phyloP scores from a whole-genome alignment of 2,888 invertebrate species.

The Sialis lutaria region DNA sequence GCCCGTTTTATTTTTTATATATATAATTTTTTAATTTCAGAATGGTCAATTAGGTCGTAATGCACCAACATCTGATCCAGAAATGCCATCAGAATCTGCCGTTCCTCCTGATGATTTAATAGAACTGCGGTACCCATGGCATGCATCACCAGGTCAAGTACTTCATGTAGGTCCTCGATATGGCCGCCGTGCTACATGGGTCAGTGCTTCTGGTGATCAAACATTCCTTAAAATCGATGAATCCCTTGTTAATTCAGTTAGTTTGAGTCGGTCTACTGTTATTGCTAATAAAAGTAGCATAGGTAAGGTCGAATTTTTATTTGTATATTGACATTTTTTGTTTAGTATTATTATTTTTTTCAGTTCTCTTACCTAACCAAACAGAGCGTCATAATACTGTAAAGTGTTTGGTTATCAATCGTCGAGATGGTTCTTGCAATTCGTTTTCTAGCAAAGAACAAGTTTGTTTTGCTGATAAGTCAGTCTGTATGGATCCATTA shows the following conservation, averaged over 20 bases:
- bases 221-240: slow-evolving; percentile 88
- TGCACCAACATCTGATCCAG: slow-evolving; percentile 14
- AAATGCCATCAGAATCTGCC: slow-evolving; percentile 9
- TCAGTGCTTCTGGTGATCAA: slow-evolving; percentile 90
- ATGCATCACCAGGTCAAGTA: slow-evolving; percentile 56
- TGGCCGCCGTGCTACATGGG: slow-evolving; percentile 82
- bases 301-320: not conserved
- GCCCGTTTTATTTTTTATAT: slow-evolving; percentile 1
- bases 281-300: slow-evolving; percentile 76
- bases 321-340: not conserved
- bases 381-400: slow-evolving; percentile 56
- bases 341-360: slow-evolving; percentile 14
- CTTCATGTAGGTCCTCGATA: slow-evolving; percentile 69
- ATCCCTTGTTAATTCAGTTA: slow-evolving; percentile 78
- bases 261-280: slow-evolving; percentile 72
- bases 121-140: slow-evolving; percentile 37
- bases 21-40: slow-evolving; percentile 16
- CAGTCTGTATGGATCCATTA: slow-evolving; percentile 73
- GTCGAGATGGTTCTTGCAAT: slow-evolving; percentile 72
- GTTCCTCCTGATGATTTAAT: slow-evolving; percentile 3
- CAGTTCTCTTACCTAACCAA: slow-evolving; percentile 68
- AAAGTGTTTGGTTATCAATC: slow-evolving; percentile 78
- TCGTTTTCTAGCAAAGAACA: slow-evolving; percentile 72
- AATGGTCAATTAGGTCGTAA: slow-evolving; percentile 46
- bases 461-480: slow-evolving; percentile 63